Percentiles rank a stretch among this genome's conserved stretches.
Evolutionary conservation across 2,113 vertebrate species (phyloP).

Genomic region (Lophochroa leadbeateri): DNA sequence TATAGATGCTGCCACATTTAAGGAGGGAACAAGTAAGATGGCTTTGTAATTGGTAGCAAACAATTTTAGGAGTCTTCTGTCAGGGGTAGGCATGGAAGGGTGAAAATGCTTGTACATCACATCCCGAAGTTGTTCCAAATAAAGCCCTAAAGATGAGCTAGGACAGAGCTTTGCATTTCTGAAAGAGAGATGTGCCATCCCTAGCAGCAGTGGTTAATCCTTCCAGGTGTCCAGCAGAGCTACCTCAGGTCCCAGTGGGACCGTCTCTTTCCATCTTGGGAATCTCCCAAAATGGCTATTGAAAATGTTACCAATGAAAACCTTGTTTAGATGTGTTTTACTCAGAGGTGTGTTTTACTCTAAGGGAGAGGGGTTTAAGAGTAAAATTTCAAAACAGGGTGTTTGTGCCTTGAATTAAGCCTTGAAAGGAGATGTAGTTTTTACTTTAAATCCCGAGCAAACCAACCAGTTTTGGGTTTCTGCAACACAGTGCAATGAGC

Average conservation of each 20-base stretch:
- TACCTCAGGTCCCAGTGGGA: fast-evolving
- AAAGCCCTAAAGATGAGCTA: background rate
- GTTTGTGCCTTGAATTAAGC: background rate
- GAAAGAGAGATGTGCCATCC: background rate
- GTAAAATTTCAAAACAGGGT: background rate
- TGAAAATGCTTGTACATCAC: background rate
- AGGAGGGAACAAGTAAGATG: background rate
- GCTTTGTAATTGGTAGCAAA: background rate
- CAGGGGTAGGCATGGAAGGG: background rate
- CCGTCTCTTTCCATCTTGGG: background rate
- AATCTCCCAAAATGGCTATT: background rate
- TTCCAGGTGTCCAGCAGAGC: background rate
- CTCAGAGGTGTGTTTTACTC: background rate
- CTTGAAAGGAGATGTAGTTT: background rate
- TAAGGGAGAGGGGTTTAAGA: background rate
- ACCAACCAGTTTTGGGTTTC: background rate
- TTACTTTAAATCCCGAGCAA: background rate
- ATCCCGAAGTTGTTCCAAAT: fast-evolving
- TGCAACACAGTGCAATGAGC: background rate
- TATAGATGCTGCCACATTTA: background rate
- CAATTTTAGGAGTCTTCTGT: background rate
- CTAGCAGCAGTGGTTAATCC: background rate
- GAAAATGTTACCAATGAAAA: background rate
- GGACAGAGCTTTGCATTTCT: background rate
- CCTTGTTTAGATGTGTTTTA: background rate